These are phyloP conservation scores for Leucophenga maculata DNA, from an alignment of 2,888 invertebrate species.

Conservation along the genomic window DNA sequence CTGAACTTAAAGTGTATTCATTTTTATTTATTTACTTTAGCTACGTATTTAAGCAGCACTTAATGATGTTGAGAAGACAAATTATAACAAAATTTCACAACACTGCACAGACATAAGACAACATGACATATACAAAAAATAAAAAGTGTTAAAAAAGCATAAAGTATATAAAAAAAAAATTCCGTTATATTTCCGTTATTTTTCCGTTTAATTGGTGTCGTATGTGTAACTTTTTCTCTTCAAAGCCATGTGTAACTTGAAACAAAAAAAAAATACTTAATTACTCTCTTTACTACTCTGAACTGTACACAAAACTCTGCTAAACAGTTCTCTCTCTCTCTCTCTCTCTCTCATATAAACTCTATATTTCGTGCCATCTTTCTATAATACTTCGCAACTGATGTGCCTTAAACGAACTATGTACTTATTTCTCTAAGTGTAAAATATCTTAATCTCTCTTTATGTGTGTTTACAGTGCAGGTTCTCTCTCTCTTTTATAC, in stretches of 20 bases:
- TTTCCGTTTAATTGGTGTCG: conserved; percentile 57
- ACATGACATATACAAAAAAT: not conserved
- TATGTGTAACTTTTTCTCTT: conserved; percentile 66
- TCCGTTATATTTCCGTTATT: not conserved
- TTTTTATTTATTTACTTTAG: conserved; percentile 14
- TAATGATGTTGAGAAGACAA: no score
- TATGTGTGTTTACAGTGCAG: no score
- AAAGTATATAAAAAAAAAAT: not conserved
- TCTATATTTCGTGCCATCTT: conserved; percentile 34
- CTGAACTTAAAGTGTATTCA: not conserved
- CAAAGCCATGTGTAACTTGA: conserved; percentile 25
- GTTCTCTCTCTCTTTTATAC: no score
- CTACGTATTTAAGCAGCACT: no score
- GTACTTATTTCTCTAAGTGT: not conserved
- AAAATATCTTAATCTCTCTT: no score
- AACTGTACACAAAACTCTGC: conserved; percentile 13
- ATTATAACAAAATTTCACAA: not conserved
- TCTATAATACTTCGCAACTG: not conserved
- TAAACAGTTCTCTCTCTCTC: conserved; percentile 36
- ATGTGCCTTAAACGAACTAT: not conserved
- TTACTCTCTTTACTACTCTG: not conserved
- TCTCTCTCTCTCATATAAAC: conserved; percentile 40
- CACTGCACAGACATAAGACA: not conserved
- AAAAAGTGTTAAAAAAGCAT: not conserved
- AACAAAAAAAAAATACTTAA: not conserved